These are phyloP conservation scores for Drosophila monieri DNA, from an alignment of 2,888 invertebrate genomes.

Conservation along the genomic window DNA sequence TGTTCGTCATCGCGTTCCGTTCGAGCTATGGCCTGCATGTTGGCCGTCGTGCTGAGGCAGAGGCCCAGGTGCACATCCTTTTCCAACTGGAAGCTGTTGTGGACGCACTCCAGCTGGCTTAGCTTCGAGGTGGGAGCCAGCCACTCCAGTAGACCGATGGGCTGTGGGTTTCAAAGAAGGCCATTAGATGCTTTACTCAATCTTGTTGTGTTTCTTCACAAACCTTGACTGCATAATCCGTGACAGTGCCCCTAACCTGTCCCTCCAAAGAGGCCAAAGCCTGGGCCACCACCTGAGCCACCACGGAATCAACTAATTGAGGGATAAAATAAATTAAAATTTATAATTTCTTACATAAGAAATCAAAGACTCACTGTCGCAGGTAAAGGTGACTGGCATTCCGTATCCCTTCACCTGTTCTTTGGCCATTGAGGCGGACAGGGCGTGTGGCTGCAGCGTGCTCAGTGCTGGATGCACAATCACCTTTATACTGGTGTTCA, in stretches of 20 bases:
- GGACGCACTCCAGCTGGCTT: slow-evolving; percentile 96
- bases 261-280: slow-evolving; percentile 92
- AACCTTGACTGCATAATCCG: slow-evolving; percentile 87
- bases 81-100: slow-evolving; percentile 96
- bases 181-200: not conserved
- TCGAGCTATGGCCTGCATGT: slow-evolving; percentile 89
- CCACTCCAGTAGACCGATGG: slow-evolving; percentile 93
- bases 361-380: slow-evolving; percentile 89
- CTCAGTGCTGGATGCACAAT: slow-evolving; percentile 88
- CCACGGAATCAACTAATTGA: slow-evolving; percentile 92
- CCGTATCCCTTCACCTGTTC: slow-evolving; percentile 83
- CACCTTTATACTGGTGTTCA: slow-evolving; percentile 94
- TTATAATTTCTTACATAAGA: not conserved
- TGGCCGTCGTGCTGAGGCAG: slow-evolving; percentile 87
- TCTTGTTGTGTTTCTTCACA: not conserved
- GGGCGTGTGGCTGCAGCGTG: slow-evolving; percentile 84
- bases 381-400: slow-evolving; percentile 93
- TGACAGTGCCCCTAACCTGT: slow-evolving; percentile 87
- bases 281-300: slow-evolving; percentile 93
- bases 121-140: slow-evolving; percentile 92
- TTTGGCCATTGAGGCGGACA: slow-evolving; percentile 79
- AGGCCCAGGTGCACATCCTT: slow-evolving; percentile 91
- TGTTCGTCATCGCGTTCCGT: slow-evolving; percentile 92
- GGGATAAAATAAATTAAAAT: not conserved
- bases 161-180: slow-evolving; percentile 67